phyloP scores from a whole-genome alignment of 2,888 invertebrate species.

The Euplexia lucipara region DNA sequence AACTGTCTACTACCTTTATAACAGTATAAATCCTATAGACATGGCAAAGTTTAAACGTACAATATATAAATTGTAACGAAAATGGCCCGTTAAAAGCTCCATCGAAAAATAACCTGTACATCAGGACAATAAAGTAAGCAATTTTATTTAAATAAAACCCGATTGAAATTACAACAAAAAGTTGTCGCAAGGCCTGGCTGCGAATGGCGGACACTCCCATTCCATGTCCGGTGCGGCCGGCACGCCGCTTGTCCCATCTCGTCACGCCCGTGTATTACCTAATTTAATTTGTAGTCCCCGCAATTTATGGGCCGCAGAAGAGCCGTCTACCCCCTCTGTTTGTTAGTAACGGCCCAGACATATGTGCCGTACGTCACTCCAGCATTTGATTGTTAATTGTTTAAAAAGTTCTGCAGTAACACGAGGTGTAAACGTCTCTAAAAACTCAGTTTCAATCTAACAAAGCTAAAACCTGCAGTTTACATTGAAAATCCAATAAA shows the following conservation, averaged over 20 bases:
- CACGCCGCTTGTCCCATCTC: slow-evolving; percentile 85
- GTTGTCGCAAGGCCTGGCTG: slow-evolving; percentile 65
- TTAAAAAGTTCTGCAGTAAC: slow-evolving; percentile 36
- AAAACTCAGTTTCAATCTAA: slow-evolving; percentile 15
- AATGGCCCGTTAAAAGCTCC: slow-evolving; percentile 40
- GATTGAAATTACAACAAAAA: slow-evolving; percentile 70
- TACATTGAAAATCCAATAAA: slow-evolving; percentile 31
- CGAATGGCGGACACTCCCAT: slow-evolving; percentile 85
- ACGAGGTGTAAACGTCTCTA: slow-evolving; percentile 16
- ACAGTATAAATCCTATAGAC: not conserved
- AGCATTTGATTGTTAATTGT: slow-evolving; percentile 66
- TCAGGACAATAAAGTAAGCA: slow-evolving; percentile 62
- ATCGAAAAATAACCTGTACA: slow-evolving; percentile 60
- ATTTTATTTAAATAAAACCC: slow-evolving; percentile 72
- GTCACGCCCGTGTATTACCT: slow-evolving; percentile 89
- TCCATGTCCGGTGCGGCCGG: slow-evolving; percentile 85
- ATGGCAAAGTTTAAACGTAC: slow-evolving; percentile 38
- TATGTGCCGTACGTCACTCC: slow-evolving; percentile 68
- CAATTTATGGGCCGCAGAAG: slow-evolving; percentile 88
- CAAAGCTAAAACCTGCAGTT: slow-evolving; percentile 23
- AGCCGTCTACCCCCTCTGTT: slow-evolving; percentile 81
- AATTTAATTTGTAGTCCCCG: slow-evolving; percentile 90
- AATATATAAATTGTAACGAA: slow-evolving; percentile 48
- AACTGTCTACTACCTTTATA: not conserved
- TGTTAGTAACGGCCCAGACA: slow-evolving; percentile 74